Percentiles rank a stretch among this genome's conserved stretches.
Conservation (phyloP, 2,888 invertebrate species). For the Penaeus monodon region DNA sequence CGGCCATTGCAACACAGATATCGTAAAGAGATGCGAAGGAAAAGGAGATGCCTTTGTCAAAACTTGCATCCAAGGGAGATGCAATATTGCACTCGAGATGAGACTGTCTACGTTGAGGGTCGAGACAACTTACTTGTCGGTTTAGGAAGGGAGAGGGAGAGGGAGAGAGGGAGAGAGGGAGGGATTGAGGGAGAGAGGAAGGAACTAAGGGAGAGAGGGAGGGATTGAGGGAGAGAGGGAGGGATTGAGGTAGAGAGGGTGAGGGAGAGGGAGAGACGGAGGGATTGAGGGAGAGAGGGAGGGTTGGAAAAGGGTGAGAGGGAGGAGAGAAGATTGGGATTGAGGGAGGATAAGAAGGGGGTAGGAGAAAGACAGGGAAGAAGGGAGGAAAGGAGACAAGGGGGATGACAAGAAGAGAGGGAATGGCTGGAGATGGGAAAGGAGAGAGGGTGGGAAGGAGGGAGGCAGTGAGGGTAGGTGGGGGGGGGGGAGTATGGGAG, state of each 20-base stretch:
- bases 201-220: neutral
- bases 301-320: neutral
- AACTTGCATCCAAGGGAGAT: no score
- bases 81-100: no score
- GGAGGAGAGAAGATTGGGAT: no score
- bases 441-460: constrained; percentile 73
- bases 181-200: neutral
- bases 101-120: no score
- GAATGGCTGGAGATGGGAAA: neutral
- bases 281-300: neutral
- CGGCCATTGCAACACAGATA: no score
- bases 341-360: neutral
- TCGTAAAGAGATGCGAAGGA: no score
- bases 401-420: neutral
- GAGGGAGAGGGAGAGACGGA: neutral
- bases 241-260: neutral
- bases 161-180: no score
- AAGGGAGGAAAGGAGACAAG: neutral
- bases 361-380: neutral
- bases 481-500: neutral
- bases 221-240: neutral
- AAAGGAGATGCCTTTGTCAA: no score
- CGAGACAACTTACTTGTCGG: no score
- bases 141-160: neutral
- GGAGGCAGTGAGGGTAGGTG: neutral